Conservation (phyloP, 2,888 invertebrate species). For the Drosophila neonasuta region DNA sequence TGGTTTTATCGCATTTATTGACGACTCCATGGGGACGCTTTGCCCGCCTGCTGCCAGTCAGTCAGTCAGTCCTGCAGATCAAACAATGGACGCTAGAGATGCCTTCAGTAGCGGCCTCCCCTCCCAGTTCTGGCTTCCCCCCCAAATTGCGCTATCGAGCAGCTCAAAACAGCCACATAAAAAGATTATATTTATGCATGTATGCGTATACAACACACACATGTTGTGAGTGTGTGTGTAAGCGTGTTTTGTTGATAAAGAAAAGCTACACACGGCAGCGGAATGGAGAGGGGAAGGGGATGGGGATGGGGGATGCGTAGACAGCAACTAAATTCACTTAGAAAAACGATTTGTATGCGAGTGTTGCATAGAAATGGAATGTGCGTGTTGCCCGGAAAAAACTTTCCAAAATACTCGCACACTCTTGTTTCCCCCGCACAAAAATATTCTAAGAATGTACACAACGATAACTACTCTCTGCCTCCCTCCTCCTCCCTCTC, state of each 20-base stretch:
- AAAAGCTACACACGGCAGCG: constrained; percentile 21
- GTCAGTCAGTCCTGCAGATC: constrained; percentile 47
- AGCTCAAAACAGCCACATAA: constrained; percentile 74
- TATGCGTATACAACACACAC: constrained; percentile 19
- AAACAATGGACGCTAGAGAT: constrained; percentile 62
- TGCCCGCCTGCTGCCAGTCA: constrained; percentile 38
- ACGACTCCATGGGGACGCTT: constrained; percentile 75
- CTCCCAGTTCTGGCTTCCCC: not conserved
- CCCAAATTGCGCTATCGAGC: constrained; percentile 67
- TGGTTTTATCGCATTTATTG: constrained; percentile 78
- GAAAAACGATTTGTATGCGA: constrained; percentile 59
- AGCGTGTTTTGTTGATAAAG: constrained; percentile 29
- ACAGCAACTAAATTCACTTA: constrained; percentile 69
- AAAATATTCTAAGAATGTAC: constrained; percentile 23
- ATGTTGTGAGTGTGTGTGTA: constrained; percentile 18
- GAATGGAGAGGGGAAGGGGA: too few species aligned
- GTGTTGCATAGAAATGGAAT: constrained; percentile 48
- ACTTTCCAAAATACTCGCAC: constrained; percentile 21
- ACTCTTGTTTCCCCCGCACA: not conserved
- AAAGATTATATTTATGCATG: constrained; percentile 71
- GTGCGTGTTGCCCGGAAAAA: constrained; percentile 30
- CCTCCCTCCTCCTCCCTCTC: not conserved
- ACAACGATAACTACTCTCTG: constrained; percentile 27
- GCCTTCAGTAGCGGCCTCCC: constrained; percentile 25
- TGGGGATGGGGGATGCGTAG: not conserved